Conservation (phyloP, 2,113 vertebrate genomes). For the Oncorhynchus mykiss region DNA sequence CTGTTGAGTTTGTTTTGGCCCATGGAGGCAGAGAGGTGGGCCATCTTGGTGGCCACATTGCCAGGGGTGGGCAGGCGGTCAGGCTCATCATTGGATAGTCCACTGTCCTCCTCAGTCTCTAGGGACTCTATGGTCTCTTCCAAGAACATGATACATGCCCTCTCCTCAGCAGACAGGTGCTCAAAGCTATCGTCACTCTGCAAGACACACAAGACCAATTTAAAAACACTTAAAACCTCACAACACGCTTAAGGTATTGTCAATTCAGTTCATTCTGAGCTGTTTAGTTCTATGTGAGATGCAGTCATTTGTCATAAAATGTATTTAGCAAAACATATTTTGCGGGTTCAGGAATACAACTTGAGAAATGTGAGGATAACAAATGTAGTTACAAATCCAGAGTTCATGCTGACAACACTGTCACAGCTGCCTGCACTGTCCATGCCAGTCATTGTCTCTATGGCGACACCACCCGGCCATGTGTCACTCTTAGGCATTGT, state of each 20-base stretch:
- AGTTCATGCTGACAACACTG: conserved; percentile 80
- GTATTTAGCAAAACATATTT: not conserved
- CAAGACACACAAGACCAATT: conserved; percentile 18
- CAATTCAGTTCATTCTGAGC: not conserved
- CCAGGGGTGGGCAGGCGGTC: conserved; percentile 47
- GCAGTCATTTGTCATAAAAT: not conserved
- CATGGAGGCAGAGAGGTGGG: conserved; percentile 59
- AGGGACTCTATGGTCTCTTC: conserved; percentile 91
- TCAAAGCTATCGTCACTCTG: conserved; percentile 86
- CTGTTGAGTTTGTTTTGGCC: conserved; percentile 50
- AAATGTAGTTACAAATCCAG: conserved; percentile 78
- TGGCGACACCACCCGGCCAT: conserved; percentile 74
- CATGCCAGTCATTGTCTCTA: conserved; percentile 63
- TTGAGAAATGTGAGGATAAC: not conserved
- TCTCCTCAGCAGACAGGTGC: conserved; percentile 88
- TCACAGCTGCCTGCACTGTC: conserved; percentile 79
- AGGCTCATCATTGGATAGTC: conserved; percentile 76
- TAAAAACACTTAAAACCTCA: not conserved
- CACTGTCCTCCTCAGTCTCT: conserved; percentile 83
- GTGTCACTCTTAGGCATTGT: conserved; percentile 84
- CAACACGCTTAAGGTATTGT: not conserved
- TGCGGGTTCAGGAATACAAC: not conserved
- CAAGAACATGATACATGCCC: conserved; percentile 90
- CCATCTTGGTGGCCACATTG: conserved; percentile 53
- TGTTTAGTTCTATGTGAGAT: not conserved